These are phyloP conservation scores for Brevipalpus yothersi DNA, from an alignment of 1,140 invertebrate genomes.

Conservation along the genomic window DNA sequence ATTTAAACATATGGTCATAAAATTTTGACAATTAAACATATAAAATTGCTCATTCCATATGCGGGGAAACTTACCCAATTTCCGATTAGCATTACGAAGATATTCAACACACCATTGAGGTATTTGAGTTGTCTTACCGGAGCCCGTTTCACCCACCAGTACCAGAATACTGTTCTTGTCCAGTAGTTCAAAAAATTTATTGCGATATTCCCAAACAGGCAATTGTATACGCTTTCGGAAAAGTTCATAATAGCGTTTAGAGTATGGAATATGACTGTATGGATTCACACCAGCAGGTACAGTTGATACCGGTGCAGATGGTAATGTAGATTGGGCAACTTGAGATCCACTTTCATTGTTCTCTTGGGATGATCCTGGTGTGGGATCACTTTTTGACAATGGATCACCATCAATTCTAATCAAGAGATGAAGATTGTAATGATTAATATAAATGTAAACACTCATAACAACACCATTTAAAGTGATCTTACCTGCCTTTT, in stretches of 20 bases:
- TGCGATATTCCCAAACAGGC: conserved; percentile 91
- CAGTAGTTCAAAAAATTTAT: conserved; percentile 79
- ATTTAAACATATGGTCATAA: background rate
- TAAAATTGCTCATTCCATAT: too few species aligned
- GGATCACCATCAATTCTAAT: background rate
- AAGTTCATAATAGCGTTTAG: conserved; percentile 25
- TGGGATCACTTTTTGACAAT: background rate
- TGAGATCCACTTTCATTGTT: background rate
- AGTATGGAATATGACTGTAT: conserved; percentile 45
- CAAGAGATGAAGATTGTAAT: background rate
- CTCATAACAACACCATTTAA: background rate
- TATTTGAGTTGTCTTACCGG: conserved; percentile 84
- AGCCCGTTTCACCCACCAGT: conserved; percentile 83
- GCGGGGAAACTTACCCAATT: conserved; percentile 29
- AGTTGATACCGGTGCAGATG: background rate
- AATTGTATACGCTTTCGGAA: conserved; percentile 51
- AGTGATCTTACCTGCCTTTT: background rate
- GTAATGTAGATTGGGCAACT: background rate
- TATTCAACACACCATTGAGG: conserved; percentile 74
- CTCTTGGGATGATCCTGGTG: background rate
- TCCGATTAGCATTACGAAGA: conserved; percentile 30
- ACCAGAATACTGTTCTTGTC: conserved; percentile 74
- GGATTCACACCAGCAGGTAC: conserved; percentile 27
- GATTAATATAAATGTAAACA: background rate
- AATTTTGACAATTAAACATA: background rate